Base-by-base conservation (phyloP, 2,113 vertebrate genomes). In the Petaurus breviceps region DNA sequence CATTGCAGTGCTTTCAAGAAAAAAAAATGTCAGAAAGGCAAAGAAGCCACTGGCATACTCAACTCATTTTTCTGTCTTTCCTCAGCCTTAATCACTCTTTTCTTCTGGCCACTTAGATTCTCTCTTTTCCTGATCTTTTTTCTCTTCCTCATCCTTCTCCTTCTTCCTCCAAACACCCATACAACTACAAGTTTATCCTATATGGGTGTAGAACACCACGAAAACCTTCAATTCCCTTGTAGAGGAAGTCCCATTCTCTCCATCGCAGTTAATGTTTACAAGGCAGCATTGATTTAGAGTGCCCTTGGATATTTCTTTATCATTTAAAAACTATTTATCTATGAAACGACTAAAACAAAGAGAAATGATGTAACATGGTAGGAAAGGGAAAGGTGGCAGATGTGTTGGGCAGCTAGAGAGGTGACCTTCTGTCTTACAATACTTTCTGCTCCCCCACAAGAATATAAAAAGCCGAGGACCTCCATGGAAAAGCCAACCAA, bases 311-410 rank as follows among this genome's bases (percentile, higher is more conserved):
- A 23, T 24, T 25, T 47, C 28, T 93, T 93, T 94, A 97, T 96
- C 92, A 84, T 61, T 25, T 5, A 22, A 5, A 89, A 23, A 46
- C 43, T 94, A 46, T 7, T 3, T 22, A 12, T 43, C 51, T 50
- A n/a, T 6, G 84, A 77, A 52, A 37, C 0, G 54, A 52, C 61
- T 90, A 97, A 92, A 94, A 57, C 89, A 0, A 51, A 23, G 37
- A 51, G 31, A 54, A 90, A 43, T 95, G 92, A 95, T 51, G 52
- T 12, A 95, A 96, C 91, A 43, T 23, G 93, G 26, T 91, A 91
- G 43, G 77, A 94, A 97, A 25, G 43, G 93, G 49, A 96, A 97
- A 98, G 25, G 37, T 91, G 92, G 7, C 68, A 92, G 91, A 84
- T 96, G 94, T 95, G 55, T 28, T 2, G 55, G 26, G 26, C 26